These are phyloP conservation scores for Drosophila baimaii DNA, from an alignment of 1,140 invertebrate genomes.

Conservation along the genomic window DNA sequence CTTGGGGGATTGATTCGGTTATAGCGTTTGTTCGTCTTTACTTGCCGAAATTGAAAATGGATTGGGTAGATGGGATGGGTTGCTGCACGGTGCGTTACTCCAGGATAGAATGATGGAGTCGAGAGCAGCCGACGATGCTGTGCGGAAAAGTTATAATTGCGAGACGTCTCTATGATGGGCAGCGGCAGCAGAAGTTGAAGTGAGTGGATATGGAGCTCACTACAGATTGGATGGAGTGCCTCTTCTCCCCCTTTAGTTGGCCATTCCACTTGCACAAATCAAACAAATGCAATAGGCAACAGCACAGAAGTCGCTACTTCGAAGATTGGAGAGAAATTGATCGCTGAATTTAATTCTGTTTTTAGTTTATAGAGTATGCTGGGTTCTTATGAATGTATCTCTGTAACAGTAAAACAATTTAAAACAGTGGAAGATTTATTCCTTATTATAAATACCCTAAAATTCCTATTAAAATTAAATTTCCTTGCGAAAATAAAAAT, in stretches of 20 bases:
- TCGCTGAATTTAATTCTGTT: neutral
- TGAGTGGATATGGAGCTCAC: neutral
- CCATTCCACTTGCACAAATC: constrained; percentile 18
- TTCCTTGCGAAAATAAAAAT: neutral
- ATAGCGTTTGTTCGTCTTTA: constrained; percentile 7
- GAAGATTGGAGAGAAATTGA: constrained; percentile 1
- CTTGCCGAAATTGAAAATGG: constrained; percentile 44
- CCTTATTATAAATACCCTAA: no score
- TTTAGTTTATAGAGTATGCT: neutral
- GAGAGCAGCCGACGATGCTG: constrained; percentile 10
- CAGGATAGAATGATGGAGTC: neutral
- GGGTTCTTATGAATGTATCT: neutral
- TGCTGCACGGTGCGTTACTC: neutral
- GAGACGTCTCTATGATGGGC: constrained; percentile 7
- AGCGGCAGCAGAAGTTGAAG: neutral
- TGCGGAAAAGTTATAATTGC: constrained; percentile 41
- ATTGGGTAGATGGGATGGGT: constrained; percentile 34
- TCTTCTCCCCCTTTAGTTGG: constrained; percentile 13
- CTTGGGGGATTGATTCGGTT: constrained; percentile 27
- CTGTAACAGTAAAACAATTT: no score
- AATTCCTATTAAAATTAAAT: neutral
- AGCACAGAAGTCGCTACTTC: neutral
- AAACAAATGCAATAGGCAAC: constrained; percentile 6
- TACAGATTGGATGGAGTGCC: neutral
- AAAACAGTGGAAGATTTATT: no score